Conservation (phyloP, 2,888 invertebrate genomes). For the Cephus rjabovi region DNA sequence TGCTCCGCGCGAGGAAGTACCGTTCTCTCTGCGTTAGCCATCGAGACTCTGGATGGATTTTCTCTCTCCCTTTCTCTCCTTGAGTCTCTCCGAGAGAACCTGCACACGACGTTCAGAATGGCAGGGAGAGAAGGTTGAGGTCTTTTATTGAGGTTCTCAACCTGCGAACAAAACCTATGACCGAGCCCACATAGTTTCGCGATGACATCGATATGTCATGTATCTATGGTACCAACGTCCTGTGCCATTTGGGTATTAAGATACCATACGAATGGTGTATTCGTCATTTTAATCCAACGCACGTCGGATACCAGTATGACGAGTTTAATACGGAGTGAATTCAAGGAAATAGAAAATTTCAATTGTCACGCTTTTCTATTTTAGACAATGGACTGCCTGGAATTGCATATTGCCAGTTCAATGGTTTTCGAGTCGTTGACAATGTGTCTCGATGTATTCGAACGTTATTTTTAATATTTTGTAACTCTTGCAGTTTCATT, state of each 20-base stretch:
- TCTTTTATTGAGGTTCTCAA: background rate
- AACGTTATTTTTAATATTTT: background rate
- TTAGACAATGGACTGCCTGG: background rate
- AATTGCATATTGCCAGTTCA: background rate
- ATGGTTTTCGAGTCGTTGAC: background rate
- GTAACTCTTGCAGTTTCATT: background rate
- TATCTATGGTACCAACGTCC: background rate
- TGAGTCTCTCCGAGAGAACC: background rate
- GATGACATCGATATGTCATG: conserved; percentile 28
- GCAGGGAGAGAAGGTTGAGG: background rate
- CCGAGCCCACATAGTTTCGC: conserved; percentile 34
- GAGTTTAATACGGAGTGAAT: background rate
- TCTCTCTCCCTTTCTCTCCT: background rate
- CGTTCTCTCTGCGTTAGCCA: background rate
- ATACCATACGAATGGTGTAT: background rate
- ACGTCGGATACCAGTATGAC: conserved; percentile 22
- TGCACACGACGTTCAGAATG: background rate
- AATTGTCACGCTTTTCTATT: background rate
- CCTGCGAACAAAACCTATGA: background rate
- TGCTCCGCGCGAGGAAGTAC: background rate
- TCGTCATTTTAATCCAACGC: conserved; percentile 26
- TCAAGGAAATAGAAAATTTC: background rate
- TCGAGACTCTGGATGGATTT: background rate
- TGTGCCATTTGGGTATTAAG: background rate
- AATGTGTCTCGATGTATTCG: background rate